Evolutionary conservation across 1,140 invertebrate species (phyloP).

Genomic region (Zaprionus capensis): DNA sequence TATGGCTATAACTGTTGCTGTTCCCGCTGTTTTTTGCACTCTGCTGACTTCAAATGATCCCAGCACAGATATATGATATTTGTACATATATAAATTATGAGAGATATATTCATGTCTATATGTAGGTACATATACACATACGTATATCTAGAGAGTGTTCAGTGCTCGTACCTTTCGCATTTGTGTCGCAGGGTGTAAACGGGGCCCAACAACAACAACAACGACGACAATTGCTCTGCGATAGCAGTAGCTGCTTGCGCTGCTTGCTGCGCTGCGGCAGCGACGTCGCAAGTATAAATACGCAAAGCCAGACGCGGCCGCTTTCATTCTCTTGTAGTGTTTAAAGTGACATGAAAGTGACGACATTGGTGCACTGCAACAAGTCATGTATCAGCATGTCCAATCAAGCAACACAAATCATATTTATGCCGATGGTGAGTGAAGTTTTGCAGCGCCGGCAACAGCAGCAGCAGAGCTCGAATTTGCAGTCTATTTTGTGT

Average conservation of each 20-base stretch:
- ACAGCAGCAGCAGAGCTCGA: neutral
- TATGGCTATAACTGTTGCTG: too few species aligned
- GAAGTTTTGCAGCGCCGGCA: conserved; percentile 2
- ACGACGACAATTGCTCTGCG: neutral
- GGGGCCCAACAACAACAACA: neutral
- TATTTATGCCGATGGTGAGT: conserved; percentile 84
- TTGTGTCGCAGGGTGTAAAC: conserved; percentile 1
- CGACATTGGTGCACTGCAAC: conserved; percentile 82
- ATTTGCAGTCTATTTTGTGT: neutral
- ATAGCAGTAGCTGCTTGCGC: neutral
- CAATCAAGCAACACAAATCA: conserved; percentile 84
- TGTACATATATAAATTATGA: too few species aligned
- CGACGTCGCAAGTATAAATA: conserved; percentile 71
- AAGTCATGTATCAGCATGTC: conserved; percentile 85
- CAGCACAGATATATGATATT: neutral
- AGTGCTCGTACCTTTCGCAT: neutral
- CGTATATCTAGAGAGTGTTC: neutral
- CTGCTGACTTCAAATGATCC: neutral
- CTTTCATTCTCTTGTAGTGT: conserved; percentile 84
- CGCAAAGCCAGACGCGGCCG: conserved; percentile 56
- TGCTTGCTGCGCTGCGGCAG: conserved; percentile 3
- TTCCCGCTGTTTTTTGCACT: neutral
- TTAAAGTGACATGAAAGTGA: conserved; percentile 85
- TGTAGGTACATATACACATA: neutral
- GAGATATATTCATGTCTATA: too few species aligned